Evolutionary conservation across 2,888 invertebrate species (phyloP).

Genomic region (Euzetes globulus): DNA sequence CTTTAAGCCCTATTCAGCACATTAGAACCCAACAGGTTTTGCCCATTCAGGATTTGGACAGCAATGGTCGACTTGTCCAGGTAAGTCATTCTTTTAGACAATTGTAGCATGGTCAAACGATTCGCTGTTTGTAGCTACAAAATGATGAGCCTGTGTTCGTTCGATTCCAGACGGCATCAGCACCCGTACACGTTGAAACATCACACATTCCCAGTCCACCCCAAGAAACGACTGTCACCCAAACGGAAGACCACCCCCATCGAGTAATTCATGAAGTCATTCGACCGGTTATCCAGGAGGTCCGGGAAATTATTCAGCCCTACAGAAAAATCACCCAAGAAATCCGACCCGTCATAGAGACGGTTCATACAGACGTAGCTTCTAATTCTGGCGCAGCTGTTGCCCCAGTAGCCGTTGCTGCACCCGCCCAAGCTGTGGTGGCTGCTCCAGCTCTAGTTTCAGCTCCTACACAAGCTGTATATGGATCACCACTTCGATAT

Average conservation of each 20-base stretch:
- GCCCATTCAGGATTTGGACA: background rate
- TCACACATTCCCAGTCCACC: background rate
- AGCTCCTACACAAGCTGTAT: too few species aligned
- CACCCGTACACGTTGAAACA: background rate
- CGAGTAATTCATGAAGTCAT: background rate
- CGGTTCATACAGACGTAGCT: background rate
- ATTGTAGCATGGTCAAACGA: too few species aligned
- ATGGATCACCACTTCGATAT: too few species aligned
- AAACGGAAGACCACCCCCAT: background rate
- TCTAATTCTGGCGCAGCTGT: background rate
- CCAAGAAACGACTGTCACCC: background rate
- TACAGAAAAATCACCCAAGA: background rate
- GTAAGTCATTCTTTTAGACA: background rate
- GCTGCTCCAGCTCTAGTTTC: background rate
- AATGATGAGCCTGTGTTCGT: background rate
- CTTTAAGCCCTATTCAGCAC: too few species aligned
- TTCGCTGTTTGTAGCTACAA: background rate
- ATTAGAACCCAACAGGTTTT: too few species aligned
- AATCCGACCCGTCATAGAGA: background rate
- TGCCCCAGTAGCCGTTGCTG: background rate
- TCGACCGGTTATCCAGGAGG: background rate
- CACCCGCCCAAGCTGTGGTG: background rate
- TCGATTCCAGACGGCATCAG: background rate
- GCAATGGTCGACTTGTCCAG: too few species aligned
- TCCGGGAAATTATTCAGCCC: background rate